Evolutionary conservation across 2,888 invertebrate genomes (phyloP), one percentile per base, ranked within the genome.

Genomic region (Cenopis cana): DNA sequence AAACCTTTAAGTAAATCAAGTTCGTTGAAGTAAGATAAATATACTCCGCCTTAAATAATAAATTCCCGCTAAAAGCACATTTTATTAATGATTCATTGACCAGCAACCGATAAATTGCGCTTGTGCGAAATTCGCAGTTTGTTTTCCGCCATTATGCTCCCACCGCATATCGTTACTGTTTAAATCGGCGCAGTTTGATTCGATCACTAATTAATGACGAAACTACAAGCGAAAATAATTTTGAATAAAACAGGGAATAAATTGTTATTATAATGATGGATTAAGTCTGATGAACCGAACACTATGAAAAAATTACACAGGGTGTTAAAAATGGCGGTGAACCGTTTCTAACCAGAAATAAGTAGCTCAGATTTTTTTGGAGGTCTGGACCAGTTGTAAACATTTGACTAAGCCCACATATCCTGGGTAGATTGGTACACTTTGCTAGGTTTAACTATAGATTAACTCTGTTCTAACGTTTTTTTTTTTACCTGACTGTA

Each of bases 81-180:
- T 54, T 52, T 24, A 62, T 62, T 62, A 64, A 64, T 54, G 64
- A 64, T 64, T 64, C 54, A 64, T 64, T 54, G 54, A 36, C 20
- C 64, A 24, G 5, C 38, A 52, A 14, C 52, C 64, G 52, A 64
- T 64, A 64, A 64, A 64, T 64, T 20, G 64, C 52, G 64, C 14
- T 49, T 17, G 62, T 18, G 62, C 50, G 52, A 62, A 62, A 56
- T 17, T 56, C 62, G 52, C 64, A 62, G 62, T 62, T 52, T 62
- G 62, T 64, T 55, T 55, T 38, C 38, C 14, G 54, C 64, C 64
- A 64, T 54, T 64, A 64, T 64, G 52, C 54, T 38, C 36, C 38
- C 36, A 64, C 64, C 64, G 52, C 64, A 52, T 64, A 64, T 64
- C 52, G 52, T 64, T 64, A 64, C 52, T 54, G 64, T 64, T 64